Base-by-base conservation (phyloP, 2,113 vertebrate genomes). In the Megalops atlanticus region DNA sequence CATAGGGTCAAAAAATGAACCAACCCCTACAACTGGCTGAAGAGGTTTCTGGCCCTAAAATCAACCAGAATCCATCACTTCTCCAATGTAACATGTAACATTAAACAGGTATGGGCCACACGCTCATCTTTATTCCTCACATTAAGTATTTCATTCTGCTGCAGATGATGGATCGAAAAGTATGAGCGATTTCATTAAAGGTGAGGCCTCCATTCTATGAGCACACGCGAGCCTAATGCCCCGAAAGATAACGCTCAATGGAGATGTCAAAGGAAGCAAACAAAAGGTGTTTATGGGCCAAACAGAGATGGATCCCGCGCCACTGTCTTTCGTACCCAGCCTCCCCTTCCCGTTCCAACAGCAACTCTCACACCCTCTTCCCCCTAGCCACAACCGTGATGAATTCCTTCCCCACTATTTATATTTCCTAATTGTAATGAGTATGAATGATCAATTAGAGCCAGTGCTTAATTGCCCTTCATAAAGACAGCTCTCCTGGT, bases 381-480 rank as follows among this genome's bases (percentile, higher is more conserved):
- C 85, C 76, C 78, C 84, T 88, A 83, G 83, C 89, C 88, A 85
- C 74, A 79, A 89, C 87, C 90, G 94, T 89, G 92, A 96, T 93
- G 92, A 89, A 93, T 95, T 91, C 93, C 92, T 92, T 94, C 92
- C 93, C 93, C 93, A 92, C 94, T 98, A 97, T 98, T 98, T 98
- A 97, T 96, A 96, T 96, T 97, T 95, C 94, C 95, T 95, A 97
- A 98, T 96, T 96, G 95, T 92, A 94, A 96, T 94, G 93, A 96
- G 92, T 94, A 94, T 91, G 95, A 96, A 98, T 96, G 94, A 98
- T 97, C 97, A 97, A 97, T 98, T 97, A 96, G 85, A 93, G 93
- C 96, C 95, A 97, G 95, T 93, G 95, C 93, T 95, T 98, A 99
- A 99, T 98, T 99, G 98, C 97, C 98, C 98, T 99, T 99, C 98